Percentiles rank a stretch among this genome's conserved stretches.
These are phyloP conservation scores for Colaptes auratus DNA, from an alignment of 2,113 vertebrate species.

Conservation along the genomic window DNA sequence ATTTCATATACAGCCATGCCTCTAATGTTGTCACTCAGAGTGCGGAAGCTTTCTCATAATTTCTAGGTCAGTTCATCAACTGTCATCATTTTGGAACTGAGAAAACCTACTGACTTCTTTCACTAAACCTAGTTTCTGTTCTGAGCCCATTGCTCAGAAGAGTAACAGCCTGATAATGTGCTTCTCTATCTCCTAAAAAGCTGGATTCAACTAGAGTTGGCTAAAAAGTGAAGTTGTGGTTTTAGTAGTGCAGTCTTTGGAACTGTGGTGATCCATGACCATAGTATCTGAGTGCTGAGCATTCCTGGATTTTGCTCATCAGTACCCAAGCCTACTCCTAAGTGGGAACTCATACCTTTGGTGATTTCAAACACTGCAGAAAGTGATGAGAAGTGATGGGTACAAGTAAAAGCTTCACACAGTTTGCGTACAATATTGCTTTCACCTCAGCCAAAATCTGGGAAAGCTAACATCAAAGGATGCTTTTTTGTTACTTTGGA, in stretches of 20 bases:
- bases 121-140: background rate
- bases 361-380: background rate
- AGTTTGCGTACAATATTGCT: background rate
- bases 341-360: background rate
- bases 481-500: background rate
- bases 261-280: background rate
- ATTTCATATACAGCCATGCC: rapidly evolving
- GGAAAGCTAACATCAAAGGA: background rate
- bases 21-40: rapidly evolving
- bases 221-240: background rate
- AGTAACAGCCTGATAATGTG: background rate
- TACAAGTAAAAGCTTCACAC: background rate
- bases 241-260: background rate
- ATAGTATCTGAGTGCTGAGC: rapidly evolving
- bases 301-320: background rate
- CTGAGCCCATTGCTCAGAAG: background rate
- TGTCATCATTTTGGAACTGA: background rate
- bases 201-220: background rate
- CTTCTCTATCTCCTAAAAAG: background rate
- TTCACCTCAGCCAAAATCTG: background rate
- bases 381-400: background rate
- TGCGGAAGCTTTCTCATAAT: background rate
- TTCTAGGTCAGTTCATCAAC: background rate
- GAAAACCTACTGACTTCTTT: background rate
- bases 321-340: background rate